phyloP scores from a whole-genome alignment of 2,888 invertebrate species.

The Leptinotarsa rubiginosa region DNA sequence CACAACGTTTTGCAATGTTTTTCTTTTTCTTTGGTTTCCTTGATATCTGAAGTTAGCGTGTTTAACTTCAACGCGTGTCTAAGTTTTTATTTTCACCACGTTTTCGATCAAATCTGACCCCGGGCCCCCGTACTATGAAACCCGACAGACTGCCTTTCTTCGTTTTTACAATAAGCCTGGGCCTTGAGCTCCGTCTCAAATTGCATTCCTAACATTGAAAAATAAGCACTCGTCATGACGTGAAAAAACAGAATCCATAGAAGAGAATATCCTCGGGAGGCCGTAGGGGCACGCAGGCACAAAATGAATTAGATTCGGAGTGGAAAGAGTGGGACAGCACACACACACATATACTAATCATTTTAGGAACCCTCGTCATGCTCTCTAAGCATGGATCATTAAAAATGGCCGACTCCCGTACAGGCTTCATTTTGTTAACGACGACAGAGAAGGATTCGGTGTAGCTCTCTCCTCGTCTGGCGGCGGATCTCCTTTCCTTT shows the following conservation, averaged over 20 bases:
- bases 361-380: constrained; percentile 60
- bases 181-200: constrained; percentile 14
- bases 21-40: no score
- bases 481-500: background rate
- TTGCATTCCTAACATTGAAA: constrained; percentile 19
- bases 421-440: constrained; percentile 48
- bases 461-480: background rate
- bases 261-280: constrained; percentile 31
- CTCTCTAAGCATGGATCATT: constrained; percentile 60
- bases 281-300: constrained; percentile 23
- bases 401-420: constrained; percentile 53
- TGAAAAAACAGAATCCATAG: constrained; percentile 51
- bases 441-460: constrained; percentile 1
- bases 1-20: no score
- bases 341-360: constrained; percentile 57
- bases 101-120: background rate
- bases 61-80: no score
- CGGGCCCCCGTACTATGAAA: constrained; percentile 14
- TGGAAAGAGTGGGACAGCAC: constrained; percentile 36
- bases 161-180: constrained; percentile 1
- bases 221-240: constrained; percentile 34
- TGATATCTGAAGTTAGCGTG: no score
- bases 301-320: constrained; percentile 33
- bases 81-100: no score
- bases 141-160: background rate